A percentile compares a stretch with the other conserved stretches of the same genome.
Conservation (phyloP, 2,888 invertebrate genomes). For the Drosophila meridiana region DNA sequence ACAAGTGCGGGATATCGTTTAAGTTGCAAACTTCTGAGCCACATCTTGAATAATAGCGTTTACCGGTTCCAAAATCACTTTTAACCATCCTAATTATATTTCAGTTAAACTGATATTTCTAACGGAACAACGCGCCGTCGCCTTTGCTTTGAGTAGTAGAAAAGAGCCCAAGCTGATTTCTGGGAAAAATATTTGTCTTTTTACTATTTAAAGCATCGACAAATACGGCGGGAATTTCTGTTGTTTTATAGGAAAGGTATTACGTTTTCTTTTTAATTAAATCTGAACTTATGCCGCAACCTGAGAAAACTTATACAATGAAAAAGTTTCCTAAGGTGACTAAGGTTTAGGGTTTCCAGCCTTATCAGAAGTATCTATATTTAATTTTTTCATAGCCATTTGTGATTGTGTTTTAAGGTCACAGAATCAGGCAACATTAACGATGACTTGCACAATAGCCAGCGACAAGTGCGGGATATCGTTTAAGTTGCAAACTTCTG, state of each 20-base stretch:
- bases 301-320: too few relatives aligned
- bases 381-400: neutral
- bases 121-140: conserved; percentile 10
- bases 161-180: conserved; percentile 30
- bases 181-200: conserved; percentile 15
- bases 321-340: too few relatives aligned
- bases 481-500: conserved; percentile 44
- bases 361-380: neutral
- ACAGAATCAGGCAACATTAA: conserved; percentile 47
- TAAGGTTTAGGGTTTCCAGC: neutral
- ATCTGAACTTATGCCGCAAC: too few relatives aligned
- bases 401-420: neutral
- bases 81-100: too few relatives aligned
- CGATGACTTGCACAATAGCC: conserved; percentile 52
- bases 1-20: conserved; percentile 47
- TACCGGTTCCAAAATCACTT: neutral
- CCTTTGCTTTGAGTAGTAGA: conserved; percentile 24
- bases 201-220: conserved; percentile 30
- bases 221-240: neutral
- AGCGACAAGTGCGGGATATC: conserved; percentile 49
- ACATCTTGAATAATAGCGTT: neutral
- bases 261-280: neutral
- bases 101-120: neutral
- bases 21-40: conserved; percentile 42
- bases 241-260: too few relatives aligned